phyloP scores from a whole-genome alignment of 2,113 vertebrate genomes.

The Gracilinanus agilis region DNA sequence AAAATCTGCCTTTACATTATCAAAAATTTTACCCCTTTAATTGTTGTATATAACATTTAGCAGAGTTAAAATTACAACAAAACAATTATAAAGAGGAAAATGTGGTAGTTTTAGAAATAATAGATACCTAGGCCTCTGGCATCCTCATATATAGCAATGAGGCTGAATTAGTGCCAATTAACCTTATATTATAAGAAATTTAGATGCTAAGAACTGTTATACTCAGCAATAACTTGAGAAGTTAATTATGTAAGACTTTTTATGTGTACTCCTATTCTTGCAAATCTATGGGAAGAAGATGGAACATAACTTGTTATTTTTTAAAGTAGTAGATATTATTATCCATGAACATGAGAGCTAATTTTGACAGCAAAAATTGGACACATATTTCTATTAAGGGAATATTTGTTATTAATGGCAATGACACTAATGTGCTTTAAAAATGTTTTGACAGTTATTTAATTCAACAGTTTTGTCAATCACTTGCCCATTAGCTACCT shows the following conservation, averaged over 20 bases:
- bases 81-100: background rate
- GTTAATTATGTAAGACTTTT: constrained; percentile 3
- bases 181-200: background rate
- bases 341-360: background rate
- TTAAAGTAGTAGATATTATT: constrained; percentile 27
- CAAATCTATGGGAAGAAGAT: background rate
- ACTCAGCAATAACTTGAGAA: background rate
- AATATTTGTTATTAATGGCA: background rate
- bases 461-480: constrained; percentile 3
- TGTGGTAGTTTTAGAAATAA: constrained; percentile 2
- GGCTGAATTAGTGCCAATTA: background rate
- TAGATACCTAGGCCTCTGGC: background rate
- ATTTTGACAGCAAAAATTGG: constrained; percentile 10
- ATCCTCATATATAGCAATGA: background rate
- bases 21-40: background rate
- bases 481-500: constrained; percentile 4
- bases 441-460: background rate
- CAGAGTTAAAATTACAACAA: background rate
- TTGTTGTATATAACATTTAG: constrained; percentile 23
- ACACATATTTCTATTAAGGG: background rate
- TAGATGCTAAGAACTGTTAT: background rate
- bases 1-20: constrained; percentile 23
- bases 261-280: background rate
- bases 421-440: background rate
- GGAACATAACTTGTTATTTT: constrained; percentile 19